Conservation (phyloP, 2,113 vertebrate species). For the Cynoglossus semilaevis region DNA sequence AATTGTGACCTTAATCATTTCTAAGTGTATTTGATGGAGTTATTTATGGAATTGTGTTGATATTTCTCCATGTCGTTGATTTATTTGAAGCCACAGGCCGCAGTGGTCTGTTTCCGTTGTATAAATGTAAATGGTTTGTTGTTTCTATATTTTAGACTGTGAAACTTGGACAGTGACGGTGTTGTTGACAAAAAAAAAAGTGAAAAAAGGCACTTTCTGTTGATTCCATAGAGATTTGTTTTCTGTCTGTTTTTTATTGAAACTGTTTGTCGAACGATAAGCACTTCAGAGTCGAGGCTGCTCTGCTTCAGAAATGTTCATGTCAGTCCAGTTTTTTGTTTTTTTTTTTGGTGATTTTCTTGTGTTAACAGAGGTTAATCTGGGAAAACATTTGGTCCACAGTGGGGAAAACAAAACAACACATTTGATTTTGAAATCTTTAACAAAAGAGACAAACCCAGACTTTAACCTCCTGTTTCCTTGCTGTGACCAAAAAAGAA, state of each 20-base stretch:
- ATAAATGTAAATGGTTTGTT: conserved; percentile 76
- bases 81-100: conserved; percentile 60
- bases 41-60: conserved; percentile 86
- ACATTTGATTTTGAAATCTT: conserved; percentile 10
- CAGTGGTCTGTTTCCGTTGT: conserved; percentile 61
- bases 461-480: conserved; percentile 79
- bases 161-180: conserved; percentile 77
- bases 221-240: conserved; percentile 63
- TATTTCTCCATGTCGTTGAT: conserved; percentile 71
- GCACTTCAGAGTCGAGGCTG: conserved; percentile 83
- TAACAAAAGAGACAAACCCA: conserved; percentile 50
- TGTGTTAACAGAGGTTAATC: conserved; percentile 51
- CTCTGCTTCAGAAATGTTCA: conserved; percentile 55
- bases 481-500: conserved; percentile 87
- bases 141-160: conserved; percentile 86
- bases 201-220: conserved; percentile 83
- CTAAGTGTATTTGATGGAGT: conserved; percentile 80
- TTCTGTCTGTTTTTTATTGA: conserved; percentile 70
- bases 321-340: conserved; percentile 47
- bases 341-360: conserved; percentile 10
- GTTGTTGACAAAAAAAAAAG: conserved; percentile 52
- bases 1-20: conserved; percentile 89
- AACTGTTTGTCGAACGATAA: conserved; percentile 75
- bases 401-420: not conserved
- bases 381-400: conserved; percentile 28